phyloP scores from a whole-genome alignment of 2,888 invertebrate species.

The Coleophora flavipennella region DNA sequence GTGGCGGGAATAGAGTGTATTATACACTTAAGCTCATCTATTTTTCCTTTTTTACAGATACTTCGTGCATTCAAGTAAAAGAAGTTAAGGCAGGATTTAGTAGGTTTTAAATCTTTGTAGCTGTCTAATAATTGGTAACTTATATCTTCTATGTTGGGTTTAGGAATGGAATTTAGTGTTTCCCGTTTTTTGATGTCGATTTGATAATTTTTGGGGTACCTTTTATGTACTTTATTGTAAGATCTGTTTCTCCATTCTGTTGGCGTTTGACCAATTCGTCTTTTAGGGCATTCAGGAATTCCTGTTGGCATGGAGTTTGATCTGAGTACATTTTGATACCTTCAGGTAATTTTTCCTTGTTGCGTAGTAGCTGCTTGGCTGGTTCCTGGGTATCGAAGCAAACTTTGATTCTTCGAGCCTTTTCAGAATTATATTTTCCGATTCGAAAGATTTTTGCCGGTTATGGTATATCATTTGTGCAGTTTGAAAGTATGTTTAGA shows the following conservation, averaged over 20 bases:
- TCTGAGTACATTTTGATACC: constrained; percentile 3
- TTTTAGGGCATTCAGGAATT: constrained; percentile 5
- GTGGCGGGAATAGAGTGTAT: constrained; percentile 3
- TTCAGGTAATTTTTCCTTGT: not conserved
- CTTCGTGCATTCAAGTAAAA: constrained; percentile 7
- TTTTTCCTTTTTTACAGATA: constrained; percentile 1
- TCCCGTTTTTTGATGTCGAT: constrained; percentile 6
- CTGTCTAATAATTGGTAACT: constrained; percentile 1
- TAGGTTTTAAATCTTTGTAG: not conserved
- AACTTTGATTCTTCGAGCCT: constrained; percentile 5
- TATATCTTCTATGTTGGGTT: not conserved
- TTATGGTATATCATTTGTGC: not conserved
- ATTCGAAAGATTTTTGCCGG: constrained; percentile 3
- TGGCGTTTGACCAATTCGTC: constrained; percentile 7
- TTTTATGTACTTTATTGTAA: constrained; percentile 5
- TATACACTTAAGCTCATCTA: constrained; percentile 5
- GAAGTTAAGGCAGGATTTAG: constrained; percentile 1
- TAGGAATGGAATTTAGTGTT: not conserved
- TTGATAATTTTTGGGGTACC: constrained; percentile 4
- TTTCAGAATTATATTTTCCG: constrained; percentile 1
- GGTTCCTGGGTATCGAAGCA: constrained; percentile 2
- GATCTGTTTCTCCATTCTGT: constrained; percentile 5
- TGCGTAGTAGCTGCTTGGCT: constrained; percentile 1
- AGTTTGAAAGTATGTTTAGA: not conserved
- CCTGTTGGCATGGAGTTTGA: constrained; percentile 10